These are phyloP conservation scores for Crenichthys baileyi DNA, from an alignment of 2,797 vertebrate species.

Conservation along the genomic window DNA sequence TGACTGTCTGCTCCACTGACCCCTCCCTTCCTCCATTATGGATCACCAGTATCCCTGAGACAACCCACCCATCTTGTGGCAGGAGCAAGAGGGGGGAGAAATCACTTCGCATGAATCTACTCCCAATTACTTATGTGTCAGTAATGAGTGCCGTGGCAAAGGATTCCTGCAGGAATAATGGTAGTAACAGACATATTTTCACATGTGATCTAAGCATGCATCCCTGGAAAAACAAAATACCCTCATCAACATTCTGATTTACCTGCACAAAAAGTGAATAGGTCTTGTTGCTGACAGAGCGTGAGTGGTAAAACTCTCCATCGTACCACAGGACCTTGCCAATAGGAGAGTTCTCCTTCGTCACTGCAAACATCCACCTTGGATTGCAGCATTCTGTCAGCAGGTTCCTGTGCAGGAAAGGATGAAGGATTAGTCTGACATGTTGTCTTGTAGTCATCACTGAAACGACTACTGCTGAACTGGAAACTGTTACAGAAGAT, in stretches of 20 bases:
- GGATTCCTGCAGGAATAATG: not conserved
- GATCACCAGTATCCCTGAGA: slow-evolving; percentile 19
- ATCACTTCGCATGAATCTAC: slow-evolving; percentile 20
- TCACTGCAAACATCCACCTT: slow-evolving; percentile 88
- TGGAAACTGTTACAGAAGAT: not conserved
- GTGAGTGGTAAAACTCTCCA: slow-evolving; percentile 92
- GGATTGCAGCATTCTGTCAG: slow-evolving; percentile 92
- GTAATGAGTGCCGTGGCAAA: not conserved
- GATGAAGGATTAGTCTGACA: not conserved
- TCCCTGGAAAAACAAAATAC: not conserved
- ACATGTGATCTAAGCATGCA: not conserved
- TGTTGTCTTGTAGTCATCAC: not conserved
- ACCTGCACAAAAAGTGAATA: slow-evolving; percentile 92
- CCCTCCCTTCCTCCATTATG: slow-evolving; percentile 4
- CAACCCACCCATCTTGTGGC: slow-evolving; percentile 20
- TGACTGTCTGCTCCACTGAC: not conserved
- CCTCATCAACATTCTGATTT: not conserved
- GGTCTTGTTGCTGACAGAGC: slow-evolving; percentile 91
- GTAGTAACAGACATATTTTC: not conserved
- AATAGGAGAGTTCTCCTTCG: slow-evolving; percentile 90
- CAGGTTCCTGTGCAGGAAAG: slow-evolving; percentile 82
- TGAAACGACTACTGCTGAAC: not conserved
- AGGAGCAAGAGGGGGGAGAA: slow-evolving; percentile 29
- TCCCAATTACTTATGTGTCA: slow-evolving; percentile 3
- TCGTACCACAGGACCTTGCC: slow-evolving; percentile 97